Base-by-base conservation (phyloP, 1,140 invertebrate genomes). In the Meloidogyne hapla region DNA sequence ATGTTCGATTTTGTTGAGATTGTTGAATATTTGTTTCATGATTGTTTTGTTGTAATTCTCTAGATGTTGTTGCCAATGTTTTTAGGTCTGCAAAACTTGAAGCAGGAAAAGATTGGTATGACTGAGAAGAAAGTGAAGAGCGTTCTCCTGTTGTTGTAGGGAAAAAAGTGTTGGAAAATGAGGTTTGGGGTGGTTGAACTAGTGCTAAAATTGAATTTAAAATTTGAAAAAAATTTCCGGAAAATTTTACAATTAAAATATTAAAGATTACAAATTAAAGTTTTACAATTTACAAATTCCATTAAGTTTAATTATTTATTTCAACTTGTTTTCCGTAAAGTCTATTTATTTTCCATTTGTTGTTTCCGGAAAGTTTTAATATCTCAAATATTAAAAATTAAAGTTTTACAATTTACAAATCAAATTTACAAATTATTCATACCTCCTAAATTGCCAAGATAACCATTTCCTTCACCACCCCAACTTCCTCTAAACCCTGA, bases 401-500 rank as follows among this genome's bases (percentile, higher is more conserved):
- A 25, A 15, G 62, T 66, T 3, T 18, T 18, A 13, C 2, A 38
- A 66, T 38, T 33, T 70, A 5, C 12, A 9, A 40, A 13, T 70
- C 12, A 70, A 40, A n/a, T 70, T 42, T 25, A 15, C 0, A n/a
- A 25, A 23, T 15, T 1, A 0, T 56, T 10, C 8, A 9, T n/a
- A 73, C 71, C 48, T 63, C 56, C 71, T 9, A 73, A 73, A 28
- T 63, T 73, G 3, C 70, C 70, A 15, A 73, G 40, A 33, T 73
- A 73, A 15, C 28, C 33, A 0, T 8, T 33, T n/a, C 48, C 48
- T 1, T 21, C 71, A 3, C 56, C 56, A 4, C 64, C 21, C 71
- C 71, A 73, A 5, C 71, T 28, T 23, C 71, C 71, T 25, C 61
- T 70, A 56, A 61, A 70, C 18, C 23, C 4, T 28, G 68, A n/a